phyloP scores from a whole-genome alignment of 2,113 vertebrate genomes.

The Vimba vimba region DNA sequence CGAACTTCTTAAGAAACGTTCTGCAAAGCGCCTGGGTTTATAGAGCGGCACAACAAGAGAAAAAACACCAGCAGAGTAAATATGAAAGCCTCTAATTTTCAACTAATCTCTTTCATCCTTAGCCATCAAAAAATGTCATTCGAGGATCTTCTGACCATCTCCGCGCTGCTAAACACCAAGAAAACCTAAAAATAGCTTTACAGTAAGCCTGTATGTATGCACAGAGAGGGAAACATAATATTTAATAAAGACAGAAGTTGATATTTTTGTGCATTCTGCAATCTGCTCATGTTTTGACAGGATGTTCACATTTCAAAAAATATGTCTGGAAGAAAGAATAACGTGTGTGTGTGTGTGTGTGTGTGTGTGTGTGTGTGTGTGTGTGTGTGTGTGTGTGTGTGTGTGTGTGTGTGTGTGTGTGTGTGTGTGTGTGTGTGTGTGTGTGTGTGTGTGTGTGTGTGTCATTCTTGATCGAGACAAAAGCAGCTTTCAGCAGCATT shows the following conservation, averaged over 20 bases:
- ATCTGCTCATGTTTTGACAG: conserved; percentile 55
- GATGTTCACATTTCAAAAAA: conserved; percentile 50
- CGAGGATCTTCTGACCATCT: background rate
- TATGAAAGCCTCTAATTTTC: conserved; percentile 30
- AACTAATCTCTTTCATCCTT: conserved; percentile 29
- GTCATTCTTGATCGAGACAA: background rate
- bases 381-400: background rate
- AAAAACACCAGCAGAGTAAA: conserved; percentile 23
- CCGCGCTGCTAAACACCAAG: conserved; percentile 12
- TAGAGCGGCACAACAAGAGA: background rate
- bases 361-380: conserved; percentile 1
- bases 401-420: conserved; percentile 18
- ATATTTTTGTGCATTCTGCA: conserved; percentile 42
- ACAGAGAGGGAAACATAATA: conserved; percentile 40
- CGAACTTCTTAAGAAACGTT: background rate
- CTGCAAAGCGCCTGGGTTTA: background rate
- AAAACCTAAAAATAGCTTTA: conserved; percentile 27
- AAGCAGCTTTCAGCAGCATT: conserved; percentile 22
- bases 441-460: background rate
- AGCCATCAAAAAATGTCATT: conserved; percentile 8
- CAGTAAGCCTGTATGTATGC: conserved; percentile 23
- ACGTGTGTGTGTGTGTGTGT: conserved; percentile 19
- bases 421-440: conserved; percentile 3
- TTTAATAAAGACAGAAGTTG: conserved; percentile 50
- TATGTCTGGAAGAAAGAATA: conserved; percentile 38